Percentiles rank a stretch among this genome's conserved stretches.
Conservation (phyloP, 2,113 vertebrate genomes). For the Amblyopsis rosae region DNA sequence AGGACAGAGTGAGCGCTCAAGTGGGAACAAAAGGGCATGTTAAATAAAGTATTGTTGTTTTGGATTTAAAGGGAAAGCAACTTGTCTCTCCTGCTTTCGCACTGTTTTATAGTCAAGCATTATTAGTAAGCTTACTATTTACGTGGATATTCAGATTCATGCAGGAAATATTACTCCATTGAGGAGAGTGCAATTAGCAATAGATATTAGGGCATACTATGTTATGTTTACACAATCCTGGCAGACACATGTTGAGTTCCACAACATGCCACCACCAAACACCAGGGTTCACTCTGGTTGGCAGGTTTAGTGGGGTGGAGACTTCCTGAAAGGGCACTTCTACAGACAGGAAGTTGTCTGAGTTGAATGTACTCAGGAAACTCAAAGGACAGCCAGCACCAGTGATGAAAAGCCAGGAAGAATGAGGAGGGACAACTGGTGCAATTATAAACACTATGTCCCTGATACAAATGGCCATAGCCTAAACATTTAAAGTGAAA, state of each 20-base stretch:
- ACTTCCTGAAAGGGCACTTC: slow-evolving; percentile 38
- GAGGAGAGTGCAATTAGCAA: neutral
- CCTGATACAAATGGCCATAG: neutral
- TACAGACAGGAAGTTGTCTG: slow-evolving; percentile 51
- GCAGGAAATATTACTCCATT: too few relatives aligned
- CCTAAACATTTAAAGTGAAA: neutral
- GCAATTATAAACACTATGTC: neutral
- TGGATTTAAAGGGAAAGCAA: too few relatives aligned
- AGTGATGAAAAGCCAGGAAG: neutral
- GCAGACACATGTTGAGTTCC: neutral
- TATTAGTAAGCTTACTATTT: too few relatives aligned
- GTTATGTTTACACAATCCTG: neutral
- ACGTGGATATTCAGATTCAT: too few relatives aligned
- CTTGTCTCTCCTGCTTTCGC: too few relatives aligned
- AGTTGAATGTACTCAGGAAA: slow-evolving; percentile 53
- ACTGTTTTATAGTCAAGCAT: too few relatives aligned
- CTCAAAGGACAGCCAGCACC: slow-evolving; percentile 9
- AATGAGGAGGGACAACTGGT: neutral
- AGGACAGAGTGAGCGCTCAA: too few relatives aligned
- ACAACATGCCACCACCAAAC: neutral
- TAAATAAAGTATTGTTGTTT: too few relatives aligned
- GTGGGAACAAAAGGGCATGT: too few relatives aligned
- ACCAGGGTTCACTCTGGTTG: neutral
- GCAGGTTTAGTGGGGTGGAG: neutral
- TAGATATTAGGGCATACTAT: neutral